phyloP scores from a whole-genome alignment of 1,140 invertebrate species.

The Dreissena rostriformis region DNA sequence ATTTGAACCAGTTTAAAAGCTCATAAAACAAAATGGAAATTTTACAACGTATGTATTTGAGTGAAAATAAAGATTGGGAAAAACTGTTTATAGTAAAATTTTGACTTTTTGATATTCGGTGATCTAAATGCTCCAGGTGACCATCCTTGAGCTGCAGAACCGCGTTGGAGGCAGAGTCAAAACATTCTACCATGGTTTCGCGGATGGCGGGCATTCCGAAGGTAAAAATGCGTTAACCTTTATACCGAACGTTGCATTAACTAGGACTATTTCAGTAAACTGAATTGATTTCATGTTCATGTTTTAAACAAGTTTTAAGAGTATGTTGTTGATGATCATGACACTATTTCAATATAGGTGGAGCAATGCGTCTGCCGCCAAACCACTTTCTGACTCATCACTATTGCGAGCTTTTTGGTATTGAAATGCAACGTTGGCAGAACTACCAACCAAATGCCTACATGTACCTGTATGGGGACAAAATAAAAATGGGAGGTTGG shows the following conservation, averaged over 20 bases:
- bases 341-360: constrained; percentile 37
- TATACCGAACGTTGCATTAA: neutral
- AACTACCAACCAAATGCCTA: constrained; percentile 48
- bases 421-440: constrained; percentile 32
- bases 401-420: constrained; percentile 47
- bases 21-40: no score
- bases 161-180: constrained; percentile 38
- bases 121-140: constrained; percentile 4
- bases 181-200: constrained; percentile 39
- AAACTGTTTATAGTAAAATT: no score
- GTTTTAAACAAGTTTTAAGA: neutral
- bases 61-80: no score
- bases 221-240: neutral
- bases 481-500: constrained; percentile 53
- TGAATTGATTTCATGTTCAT: neutral
- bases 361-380: constrained; percentile 58
- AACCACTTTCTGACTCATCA: constrained; percentile 56
- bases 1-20: no score
- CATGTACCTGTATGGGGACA: constrained; percentile 34
- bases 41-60: no score
- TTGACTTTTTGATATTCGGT: no score
- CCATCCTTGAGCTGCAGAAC: constrained; percentile 27
- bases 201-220: constrained; percentile 21
- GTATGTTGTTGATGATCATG: neutral
- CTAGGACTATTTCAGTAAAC: neutral